Evolutionary conservation across 2,888 invertebrate genomes (phyloP).

Genomic region (Drosophila niveifrons): DNA sequence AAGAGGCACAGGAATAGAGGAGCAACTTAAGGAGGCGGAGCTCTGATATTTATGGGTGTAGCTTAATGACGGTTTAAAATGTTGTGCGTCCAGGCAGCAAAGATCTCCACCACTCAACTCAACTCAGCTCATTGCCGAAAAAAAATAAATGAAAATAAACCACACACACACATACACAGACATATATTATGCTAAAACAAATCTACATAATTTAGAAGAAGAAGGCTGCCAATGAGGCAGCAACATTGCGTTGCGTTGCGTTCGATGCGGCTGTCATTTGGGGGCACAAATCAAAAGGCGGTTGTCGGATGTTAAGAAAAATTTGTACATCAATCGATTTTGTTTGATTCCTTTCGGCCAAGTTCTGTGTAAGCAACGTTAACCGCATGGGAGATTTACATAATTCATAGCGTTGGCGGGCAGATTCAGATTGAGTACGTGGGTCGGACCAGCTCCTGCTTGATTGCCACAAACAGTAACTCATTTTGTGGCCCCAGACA

Average conservation of each 20-base stretch:
- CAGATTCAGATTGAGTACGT: slow-evolving; percentile 53
- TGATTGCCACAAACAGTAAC: slow-evolving; percentile 57
- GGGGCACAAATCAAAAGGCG: slow-evolving; percentile 70
- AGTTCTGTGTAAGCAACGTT: slow-evolving; percentile 45
- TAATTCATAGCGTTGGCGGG: slow-evolving; percentile 65
- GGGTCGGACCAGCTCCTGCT: slow-evolving; percentile 34
- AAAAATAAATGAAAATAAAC: slow-evolving; percentile 35
- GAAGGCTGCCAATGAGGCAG: slow-evolving; percentile 58
- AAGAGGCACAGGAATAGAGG: background rate
- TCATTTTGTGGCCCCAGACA: slow-evolving; percentile 48
- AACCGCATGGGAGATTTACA: slow-evolving; percentile 76
- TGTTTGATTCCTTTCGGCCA: slow-evolving; percentile 66
- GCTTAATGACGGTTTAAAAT: slow-evolving; percentile 79
- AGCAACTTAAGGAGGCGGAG: slow-evolving; percentile 17
- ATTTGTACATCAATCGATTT: slow-evolving; percentile 80
- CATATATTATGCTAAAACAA: slow-evolving; percentile 74
- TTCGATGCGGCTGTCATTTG: slow-evolving; percentile 54
- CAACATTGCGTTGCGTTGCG: background rate
- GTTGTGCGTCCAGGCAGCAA: slow-evolving; percentile 52
- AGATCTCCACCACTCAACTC: slow-evolving; percentile 36
- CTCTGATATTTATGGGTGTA: slow-evolving; percentile 73
- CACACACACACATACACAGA: slow-evolving; percentile 32
- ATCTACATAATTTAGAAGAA: slow-evolving; percentile 78
- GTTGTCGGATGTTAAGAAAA: slow-evolving; percentile 77
- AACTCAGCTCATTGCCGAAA: background rate